Evolutionary conservation across 2,888 invertebrate genomes (phyloP).

Genomic region (Gandaritis pyraliata): DNA sequence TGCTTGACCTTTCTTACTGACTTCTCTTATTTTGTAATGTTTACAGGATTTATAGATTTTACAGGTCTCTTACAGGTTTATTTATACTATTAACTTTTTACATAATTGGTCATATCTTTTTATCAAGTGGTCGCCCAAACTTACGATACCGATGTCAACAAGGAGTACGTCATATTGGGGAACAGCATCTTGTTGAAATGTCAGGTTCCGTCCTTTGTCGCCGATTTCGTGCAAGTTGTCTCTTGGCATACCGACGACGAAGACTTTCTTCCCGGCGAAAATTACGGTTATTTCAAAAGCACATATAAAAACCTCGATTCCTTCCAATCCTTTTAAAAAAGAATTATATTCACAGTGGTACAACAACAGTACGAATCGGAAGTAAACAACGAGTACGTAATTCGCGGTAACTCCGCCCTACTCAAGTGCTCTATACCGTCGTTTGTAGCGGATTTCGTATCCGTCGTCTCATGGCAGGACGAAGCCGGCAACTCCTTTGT

Average conservation of each 20-base stretch:
- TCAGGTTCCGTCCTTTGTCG: conserved; percentile 93
- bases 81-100: conserved; percentile 1
- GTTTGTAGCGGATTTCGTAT: conserved; percentile 96
- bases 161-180: conserved; percentile 92
- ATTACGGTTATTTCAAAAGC: conserved; percentile 80
- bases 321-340: conserved; percentile 35
- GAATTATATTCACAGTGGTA: conserved; percentile 86
- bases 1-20: neutral
- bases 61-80: conserved; percentile 19
- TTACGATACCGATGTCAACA: conserved; percentile 93
- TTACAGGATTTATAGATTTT: conserved; percentile 12
- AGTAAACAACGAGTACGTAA: conserved; percentile 96
- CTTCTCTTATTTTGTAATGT: neutral
- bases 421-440: conserved; percentile 96
- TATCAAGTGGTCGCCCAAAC: conserved; percentile 90
- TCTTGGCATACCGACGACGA: conserved; percentile 92
- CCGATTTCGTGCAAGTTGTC: conserved; percentile 92
- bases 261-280: conserved; percentile 87
- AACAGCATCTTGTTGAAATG: conserved; percentile 93
- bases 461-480: conserved; percentile 94
- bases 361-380: conserved; percentile 96
- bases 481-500: conserved; percentile 86
- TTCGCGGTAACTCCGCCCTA: conserved; percentile 94
- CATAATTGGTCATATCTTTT: conserved; percentile 37
- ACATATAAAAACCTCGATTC: conserved; percentile 35